Percentiles rank a stretch among this genome's conserved stretches.
These are phyloP conservation scores for Hybognathus amarus DNA, from an alignment of 2,797 vertebrate genomes.

Conservation along the genomic window DNA sequence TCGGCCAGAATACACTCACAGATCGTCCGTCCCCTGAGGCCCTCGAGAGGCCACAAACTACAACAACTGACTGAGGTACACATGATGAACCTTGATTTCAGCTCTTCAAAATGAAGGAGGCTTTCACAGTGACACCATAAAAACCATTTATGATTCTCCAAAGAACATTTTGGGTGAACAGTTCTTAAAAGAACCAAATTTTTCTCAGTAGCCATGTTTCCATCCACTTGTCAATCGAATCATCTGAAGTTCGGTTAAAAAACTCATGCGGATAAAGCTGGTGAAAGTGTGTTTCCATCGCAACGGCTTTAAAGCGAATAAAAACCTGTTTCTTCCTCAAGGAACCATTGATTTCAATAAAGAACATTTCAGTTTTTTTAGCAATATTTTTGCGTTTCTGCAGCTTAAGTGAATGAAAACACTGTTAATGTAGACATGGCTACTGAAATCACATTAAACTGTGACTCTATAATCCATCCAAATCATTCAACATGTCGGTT, in stretches of 20 bases:
- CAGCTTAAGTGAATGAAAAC: background rate
- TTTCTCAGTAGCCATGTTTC: too few relatives aligned
- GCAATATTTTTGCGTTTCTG: background rate
- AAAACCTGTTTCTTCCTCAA: too few relatives aligned
- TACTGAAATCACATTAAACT: background rate
- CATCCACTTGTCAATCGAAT: too few relatives aligned
- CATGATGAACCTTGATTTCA: slow-evolving; percentile 5
- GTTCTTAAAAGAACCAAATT: background rate
- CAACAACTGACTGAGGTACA: background rate
- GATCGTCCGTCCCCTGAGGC: slow-evolving; percentile 51
- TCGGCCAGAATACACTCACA: slow-evolving; percentile 69
- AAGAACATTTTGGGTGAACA: background rate
- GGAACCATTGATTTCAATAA: background rate
- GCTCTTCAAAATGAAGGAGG: too few relatives aligned
- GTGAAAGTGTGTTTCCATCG: too few relatives aligned
- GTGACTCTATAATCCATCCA: background rate
- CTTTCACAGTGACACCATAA: background rate
- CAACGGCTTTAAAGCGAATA: too few relatives aligned
- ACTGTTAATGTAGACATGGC: background rate
- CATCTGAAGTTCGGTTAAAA: too few relatives aligned
- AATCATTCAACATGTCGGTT: background rate
- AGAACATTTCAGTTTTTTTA: background rate
- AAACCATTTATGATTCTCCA: background rate
- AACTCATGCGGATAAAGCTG: too few relatives aligned
- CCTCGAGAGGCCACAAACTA: background rate